A percentile compares a stretch with the other conserved stretches of the same genome.
Evolutionary conservation across 2,888 invertebrate species (phyloP).

Genomic region (Sphaerophoria taeniata): DNA sequence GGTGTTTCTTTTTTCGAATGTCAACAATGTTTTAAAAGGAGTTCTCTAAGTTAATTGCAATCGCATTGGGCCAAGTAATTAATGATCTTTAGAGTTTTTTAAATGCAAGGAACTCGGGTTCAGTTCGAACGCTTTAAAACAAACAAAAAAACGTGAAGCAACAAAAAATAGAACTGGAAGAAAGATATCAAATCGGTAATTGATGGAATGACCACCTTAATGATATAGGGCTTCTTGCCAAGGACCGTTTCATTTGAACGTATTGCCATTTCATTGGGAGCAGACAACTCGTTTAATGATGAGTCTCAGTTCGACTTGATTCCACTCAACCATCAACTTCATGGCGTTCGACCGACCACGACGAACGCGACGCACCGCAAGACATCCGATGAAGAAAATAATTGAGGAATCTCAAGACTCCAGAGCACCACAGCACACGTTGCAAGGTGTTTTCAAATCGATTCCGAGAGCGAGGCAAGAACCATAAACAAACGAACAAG

Average conservation of each 20-base stretch:
- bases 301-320: slow-evolving; percentile 51
- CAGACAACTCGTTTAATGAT: slow-evolving; percentile 62
- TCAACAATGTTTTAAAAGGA: slow-evolving; percentile 52
- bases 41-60: slow-evolving; percentile 46
- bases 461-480: slow-evolving; percentile 36
- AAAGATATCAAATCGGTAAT: slow-evolving; percentile 64
- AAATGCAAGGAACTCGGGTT: slow-evolving; percentile 24
- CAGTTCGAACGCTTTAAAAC: background rate
- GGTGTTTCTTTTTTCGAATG: slow-evolving; percentile 57
- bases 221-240: slow-evolving; percentile 54
- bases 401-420: slow-evolving; percentile 51
- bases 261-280: slow-evolving; percentile 38
- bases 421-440: slow-evolving; percentile 10
- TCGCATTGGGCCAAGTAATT: slow-evolving; percentile 54
- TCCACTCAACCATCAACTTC: slow-evolving; percentile 29
- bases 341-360: background rate
- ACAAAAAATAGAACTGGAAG: slow-evolving; percentile 44
- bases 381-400: background rate
- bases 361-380: background rate
- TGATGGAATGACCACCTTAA: slow-evolving; percentile 72
- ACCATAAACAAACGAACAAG: slow-evolving; percentile 65
- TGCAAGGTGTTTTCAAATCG: slow-evolving; percentile 65
- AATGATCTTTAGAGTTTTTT: slow-evolving; percentile 64
- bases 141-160: background rate
- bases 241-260: slow-evolving; percentile 45